phyloP scores from a whole-genome alignment of 2,113 vertebrate species.

The Trinectes maculatus region DNA sequence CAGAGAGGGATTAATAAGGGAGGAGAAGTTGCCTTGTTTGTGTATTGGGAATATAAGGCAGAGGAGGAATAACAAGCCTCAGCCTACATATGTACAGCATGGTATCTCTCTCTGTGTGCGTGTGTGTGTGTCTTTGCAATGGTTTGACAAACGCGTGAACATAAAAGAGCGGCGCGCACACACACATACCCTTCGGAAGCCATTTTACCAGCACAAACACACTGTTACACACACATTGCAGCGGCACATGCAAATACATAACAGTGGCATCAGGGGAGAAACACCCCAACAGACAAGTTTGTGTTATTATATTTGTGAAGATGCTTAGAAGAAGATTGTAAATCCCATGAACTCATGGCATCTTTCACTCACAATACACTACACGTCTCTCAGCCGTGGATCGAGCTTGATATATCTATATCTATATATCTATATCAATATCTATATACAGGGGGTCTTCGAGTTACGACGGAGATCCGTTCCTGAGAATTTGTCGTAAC shows the following conservation, averaged over 20 bases:
- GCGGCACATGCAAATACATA: constrained; percentile 29
- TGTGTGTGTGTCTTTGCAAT: constrained; percentile 80
- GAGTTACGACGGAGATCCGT: too few relatives aligned
- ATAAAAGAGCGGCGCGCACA: constrained; percentile 68
- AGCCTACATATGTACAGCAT: constrained; percentile 64
- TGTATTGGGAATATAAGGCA: constrained; percentile 60
- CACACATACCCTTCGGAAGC: constrained; percentile 61
- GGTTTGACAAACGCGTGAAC: constrained; percentile 87
- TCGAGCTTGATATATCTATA: too few relatives aligned
- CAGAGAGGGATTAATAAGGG: constrained; percentile 43
- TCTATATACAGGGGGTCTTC: too few relatives aligned
- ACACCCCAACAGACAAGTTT: constrained; percentile 25
- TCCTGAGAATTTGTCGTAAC: too few relatives aligned
- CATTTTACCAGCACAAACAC: constrained; percentile 44
- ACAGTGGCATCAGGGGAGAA: constrained; percentile 36
- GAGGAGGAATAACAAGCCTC: constrained; percentile 69
- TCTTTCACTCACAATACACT: not conserved
- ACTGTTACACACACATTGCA: constrained; percentile 13
- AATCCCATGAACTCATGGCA: too few relatives aligned
- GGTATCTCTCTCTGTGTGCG: constrained; percentile 7
- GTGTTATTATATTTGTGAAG: constrained; percentile 15
- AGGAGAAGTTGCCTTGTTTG: constrained; percentile 74
- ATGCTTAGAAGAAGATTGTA: not conserved
- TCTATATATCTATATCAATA: too few relatives aligned
- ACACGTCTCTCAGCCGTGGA: too few relatives aligned